Base-by-base conservation (phyloP, 2,888 invertebrate genomes). In the Leptinotarsa juncta region DNA sequence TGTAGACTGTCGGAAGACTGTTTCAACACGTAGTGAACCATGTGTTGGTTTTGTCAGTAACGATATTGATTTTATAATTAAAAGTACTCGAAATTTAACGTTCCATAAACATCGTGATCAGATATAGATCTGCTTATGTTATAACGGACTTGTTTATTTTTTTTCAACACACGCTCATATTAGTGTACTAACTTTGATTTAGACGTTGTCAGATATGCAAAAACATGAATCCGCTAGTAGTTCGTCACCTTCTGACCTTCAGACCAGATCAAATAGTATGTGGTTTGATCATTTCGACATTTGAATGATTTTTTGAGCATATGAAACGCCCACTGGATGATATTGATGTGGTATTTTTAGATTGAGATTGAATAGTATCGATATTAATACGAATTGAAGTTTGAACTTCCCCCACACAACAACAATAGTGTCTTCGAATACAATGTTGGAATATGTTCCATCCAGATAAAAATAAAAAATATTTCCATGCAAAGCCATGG, bases 91-190 rank as follows among this genome's bases (percentile, higher is more conserved):
- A 70, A 71, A 71, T 66, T 69, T 49, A 74, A 57, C 71, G 67
- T 74, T 71, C 60, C n/a, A 66, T 75, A 75, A 75, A 75, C 75
- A 72, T 15, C 51, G 62, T 18, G 65, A 65, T 69, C 75, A 20
- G 70, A 75, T 72, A 62, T 75, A 75, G 75, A 75, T 71, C 69
- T 72, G 75, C 66, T 75, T 75, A 75, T 62, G 60, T 75, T 70
- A 73, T 53, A 69, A 72, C 67, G 51, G 71, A n/a, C 66, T n/a
- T 66, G 75, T 75, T 75, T 75, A 75, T 75, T 75, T 72, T 66
- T 75, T 71, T 75, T 70, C 14, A 53, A 66, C 73, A 70, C 62
- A 73, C 73, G 73, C 60, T 70, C 73, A 69, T 73, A 73, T 73
- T 67, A 69, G 73, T 66, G 50, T 70, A 66, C 70, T 20, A 70